A percentile compares a stretch with the other conserved stretches of the same genome.
Conservation (phyloP, 2,888 invertebrate genomes). For the Caenorhabditis sp. region DNA sequence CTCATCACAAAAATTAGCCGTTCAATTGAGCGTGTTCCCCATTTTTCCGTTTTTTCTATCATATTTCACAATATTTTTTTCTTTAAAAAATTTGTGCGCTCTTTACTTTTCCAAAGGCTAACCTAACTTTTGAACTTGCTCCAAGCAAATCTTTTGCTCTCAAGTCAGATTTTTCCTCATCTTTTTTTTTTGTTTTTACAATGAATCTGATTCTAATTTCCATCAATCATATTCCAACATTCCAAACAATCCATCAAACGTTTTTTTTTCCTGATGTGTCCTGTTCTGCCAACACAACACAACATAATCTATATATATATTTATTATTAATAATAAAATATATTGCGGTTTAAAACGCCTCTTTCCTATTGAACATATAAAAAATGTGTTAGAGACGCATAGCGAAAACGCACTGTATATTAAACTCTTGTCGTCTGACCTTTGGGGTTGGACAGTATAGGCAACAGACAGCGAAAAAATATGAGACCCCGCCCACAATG, state of each 20-base stretch:
- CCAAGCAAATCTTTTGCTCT: not conserved
- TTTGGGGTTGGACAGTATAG: constrained; percentile 35
- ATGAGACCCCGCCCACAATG: constrained; percentile 21
- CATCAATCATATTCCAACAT: not conserved
- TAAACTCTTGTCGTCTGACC: not conserved
- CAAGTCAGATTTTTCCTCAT: not conserved
- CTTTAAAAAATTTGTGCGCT: too few species aligned
- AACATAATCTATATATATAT: not conserved
- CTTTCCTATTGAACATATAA: not conserved
- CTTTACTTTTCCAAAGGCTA: too few species aligned
- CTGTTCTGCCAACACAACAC: constrained; percentile 4
- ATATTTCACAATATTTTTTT: too few species aligned
- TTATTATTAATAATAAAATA: not conserved
- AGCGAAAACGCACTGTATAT: not conserved
- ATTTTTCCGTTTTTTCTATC: too few species aligned
- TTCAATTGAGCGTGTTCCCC: too few species aligned
- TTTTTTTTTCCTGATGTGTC: constrained; percentile 15
- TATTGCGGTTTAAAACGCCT: not conserved
- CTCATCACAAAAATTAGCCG: too few species aligned
- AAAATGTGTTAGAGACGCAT: not conserved
- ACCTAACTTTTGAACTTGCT: too few species aligned
- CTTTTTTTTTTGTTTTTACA: constrained; percentile 2
- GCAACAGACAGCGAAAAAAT: not conserved
- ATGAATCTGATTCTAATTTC: too few species aligned
- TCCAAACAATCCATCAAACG: not conserved